Evolutionary conservation across 1,140 invertebrate genomes (phyloP).

Genomic region (Aphis gossypii): DNA sequence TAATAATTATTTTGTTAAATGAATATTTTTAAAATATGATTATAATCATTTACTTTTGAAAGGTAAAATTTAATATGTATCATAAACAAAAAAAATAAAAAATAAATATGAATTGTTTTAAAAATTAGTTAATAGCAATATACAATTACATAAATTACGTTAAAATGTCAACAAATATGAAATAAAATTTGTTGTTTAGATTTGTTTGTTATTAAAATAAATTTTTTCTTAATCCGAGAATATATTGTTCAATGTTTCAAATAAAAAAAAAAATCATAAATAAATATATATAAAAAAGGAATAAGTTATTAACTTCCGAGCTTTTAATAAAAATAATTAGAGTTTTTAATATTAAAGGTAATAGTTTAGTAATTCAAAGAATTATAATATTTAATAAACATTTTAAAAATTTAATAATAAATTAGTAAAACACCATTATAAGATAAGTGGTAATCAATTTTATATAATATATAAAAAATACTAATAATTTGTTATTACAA

Average conservation of each 20-base stretch:
- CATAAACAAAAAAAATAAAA: background rate
- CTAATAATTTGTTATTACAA: constrained; percentile 10
- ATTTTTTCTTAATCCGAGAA: background rate
- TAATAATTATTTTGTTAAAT: background rate
- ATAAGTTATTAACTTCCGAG: background rate
- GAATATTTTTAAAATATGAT: background rate
- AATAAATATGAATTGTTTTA: background rate
- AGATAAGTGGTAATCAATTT: constrained; percentile 25
- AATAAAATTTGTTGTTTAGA: background rate
- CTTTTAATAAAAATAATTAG: background rate
- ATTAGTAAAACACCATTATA: background rate
- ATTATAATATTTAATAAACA: background rate
- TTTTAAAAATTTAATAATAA: background rate
- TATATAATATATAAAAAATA: background rate
- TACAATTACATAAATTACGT: background rate
- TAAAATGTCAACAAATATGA: background rate
- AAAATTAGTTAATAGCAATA: background rate
- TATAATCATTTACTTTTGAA: background rate
- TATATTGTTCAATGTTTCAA: background rate
- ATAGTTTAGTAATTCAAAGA: background rate
- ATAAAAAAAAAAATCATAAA: background rate
- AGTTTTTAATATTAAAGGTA: background rate
- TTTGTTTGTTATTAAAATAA: background rate
- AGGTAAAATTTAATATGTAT: background rate
- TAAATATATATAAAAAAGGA: background rate